These are phyloP conservation scores for Siniperca knerii DNA, from an alignment of 2,113 vertebrate species.

Conservation along the genomic window DNA sequence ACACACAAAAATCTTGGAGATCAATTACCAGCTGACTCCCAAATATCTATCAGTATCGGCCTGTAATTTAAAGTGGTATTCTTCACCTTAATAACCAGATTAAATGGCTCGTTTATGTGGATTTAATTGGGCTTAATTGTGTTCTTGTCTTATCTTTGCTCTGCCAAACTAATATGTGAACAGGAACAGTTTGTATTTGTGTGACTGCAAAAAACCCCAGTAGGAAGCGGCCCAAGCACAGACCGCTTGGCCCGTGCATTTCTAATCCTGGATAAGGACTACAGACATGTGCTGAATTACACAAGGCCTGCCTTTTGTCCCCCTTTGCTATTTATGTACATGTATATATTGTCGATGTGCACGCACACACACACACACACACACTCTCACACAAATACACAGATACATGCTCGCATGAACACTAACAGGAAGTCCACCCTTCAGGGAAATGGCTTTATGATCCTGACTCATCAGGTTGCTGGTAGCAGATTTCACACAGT, in stretches of 20 bases:
- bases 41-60: neutral
- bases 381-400: neutral
- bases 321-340: slow-evolving; percentile 58
- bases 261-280: slow-evolving; percentile 74
- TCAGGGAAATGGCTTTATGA: slow-evolving; percentile 48
- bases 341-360: slow-evolving; percentile 6
- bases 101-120: neutral
- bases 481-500: slow-evolving; percentile 28
- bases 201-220: neutral
- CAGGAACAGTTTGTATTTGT: slow-evolving; percentile 18
- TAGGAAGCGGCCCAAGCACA: slow-evolving; percentile 8
- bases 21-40: too few species aligned
- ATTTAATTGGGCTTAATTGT: neutral
- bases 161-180: neutral
- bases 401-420: slow-evolving; percentile 26
- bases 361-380: neutral
- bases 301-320: slow-evolving; percentile 59
- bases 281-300: slow-evolving; percentile 70
- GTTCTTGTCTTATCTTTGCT: neutral
- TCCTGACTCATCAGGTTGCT: slow-evolving; percentile 60
- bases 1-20: too few species aligned
- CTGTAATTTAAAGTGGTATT: neutral
- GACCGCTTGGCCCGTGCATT: slow-evolving; percentile 30
- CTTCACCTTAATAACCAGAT: neutral
- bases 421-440: slow-evolving; percentile 68